Base-by-base conservation (phyloP, 1,140 invertebrate genomes). In the Pseudomyrmex dendroicus region DNA sequence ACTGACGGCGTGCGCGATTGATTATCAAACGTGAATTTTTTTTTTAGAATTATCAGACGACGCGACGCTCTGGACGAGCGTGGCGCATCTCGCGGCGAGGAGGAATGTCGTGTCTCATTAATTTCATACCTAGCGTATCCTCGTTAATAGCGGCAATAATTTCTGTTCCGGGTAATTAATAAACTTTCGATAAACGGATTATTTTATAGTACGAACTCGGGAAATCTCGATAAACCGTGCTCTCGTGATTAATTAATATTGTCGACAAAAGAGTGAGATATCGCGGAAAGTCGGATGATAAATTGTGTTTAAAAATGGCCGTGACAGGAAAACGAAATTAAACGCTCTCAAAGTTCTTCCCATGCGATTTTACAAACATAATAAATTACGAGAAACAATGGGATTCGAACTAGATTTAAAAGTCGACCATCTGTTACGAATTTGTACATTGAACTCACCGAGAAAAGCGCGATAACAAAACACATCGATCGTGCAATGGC, bases 31-130 rank as follows among this genome's bases (percentile, higher is more conserved):
- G 17, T 56, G 22, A 61, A 80, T 80, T 70, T 72, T 25, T 0
- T 22, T 50, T 35, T 35, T 50, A 80, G 35, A n/a, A 35, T 80
- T 72, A 59, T 7, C n/a, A 15, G 5, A 70, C 54, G 54, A 46
- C 17, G 22, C 61, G 9, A 9, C 5, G 46, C 20, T n/a, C 44
- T 7, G n/a, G 61, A 25, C 61, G 62, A 20, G 50, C 52, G 50
- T 4, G 57, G 56, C 25, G 56, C 25, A 13, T 20, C 52, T 68
- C 25, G 15, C 56, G 15, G 66, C 15, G 54, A 80, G 72, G 22
- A 80, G 72, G 72, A 61, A 70, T 10, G 44, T 80, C 48, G 54
- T 59, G 66, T 80, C 61, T 59, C 46, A 72, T 80, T 80, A 80
- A 59, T 35, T 72, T 80, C 20, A 70, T 70, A 25, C 20, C 25